These are phyloP conservation scores for Eupithecia subfuscata DNA, from an alignment of 2,888 invertebrate species.

Conservation along the genomic window DNA sequence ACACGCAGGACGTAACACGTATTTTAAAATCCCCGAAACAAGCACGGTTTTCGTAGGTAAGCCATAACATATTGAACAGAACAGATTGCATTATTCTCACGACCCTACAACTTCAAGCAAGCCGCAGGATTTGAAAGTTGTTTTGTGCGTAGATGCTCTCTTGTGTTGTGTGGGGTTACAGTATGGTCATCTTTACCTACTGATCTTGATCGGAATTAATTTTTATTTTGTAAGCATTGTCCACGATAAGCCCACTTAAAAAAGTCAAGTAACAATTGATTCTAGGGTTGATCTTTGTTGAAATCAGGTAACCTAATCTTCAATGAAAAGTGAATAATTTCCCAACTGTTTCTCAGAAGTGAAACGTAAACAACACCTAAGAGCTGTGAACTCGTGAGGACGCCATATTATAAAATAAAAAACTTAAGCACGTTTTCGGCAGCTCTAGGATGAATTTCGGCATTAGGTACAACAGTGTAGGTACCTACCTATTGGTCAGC, in stretches of 20 bases:
- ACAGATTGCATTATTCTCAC: background rate
- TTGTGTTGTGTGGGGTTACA: background rate
- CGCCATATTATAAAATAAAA: too few species aligned
- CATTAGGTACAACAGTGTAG: background rate
- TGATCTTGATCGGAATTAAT: too few species aligned
- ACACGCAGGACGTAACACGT: background rate
- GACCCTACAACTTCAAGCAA: background rate
- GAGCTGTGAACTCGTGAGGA: too few species aligned
- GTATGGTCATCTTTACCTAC: background rate
- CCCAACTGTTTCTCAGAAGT: background rate
- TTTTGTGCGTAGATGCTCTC: background rate
- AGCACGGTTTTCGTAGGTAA: background rate
- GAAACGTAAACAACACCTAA: background rate
- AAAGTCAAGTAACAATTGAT: too few species aligned
- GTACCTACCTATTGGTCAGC: too few species aligned
- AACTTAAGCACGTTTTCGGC: background rate
- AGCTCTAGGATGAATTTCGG: background rate
- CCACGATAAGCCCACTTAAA: too few species aligned
- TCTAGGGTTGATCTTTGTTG: too few species aligned
- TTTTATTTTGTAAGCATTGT: too few species aligned
- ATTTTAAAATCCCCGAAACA: background rate
- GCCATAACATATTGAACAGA: background rate
- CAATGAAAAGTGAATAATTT: background rate
- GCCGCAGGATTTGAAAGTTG: background rate
- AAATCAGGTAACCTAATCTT: too few species aligned